These are phyloP conservation scores for Clytia hemisphaerica DNA, from an alignment of 30 jellyfish, hydroid and myxozoan genomes.

Conservation along the genomic window DNA sequence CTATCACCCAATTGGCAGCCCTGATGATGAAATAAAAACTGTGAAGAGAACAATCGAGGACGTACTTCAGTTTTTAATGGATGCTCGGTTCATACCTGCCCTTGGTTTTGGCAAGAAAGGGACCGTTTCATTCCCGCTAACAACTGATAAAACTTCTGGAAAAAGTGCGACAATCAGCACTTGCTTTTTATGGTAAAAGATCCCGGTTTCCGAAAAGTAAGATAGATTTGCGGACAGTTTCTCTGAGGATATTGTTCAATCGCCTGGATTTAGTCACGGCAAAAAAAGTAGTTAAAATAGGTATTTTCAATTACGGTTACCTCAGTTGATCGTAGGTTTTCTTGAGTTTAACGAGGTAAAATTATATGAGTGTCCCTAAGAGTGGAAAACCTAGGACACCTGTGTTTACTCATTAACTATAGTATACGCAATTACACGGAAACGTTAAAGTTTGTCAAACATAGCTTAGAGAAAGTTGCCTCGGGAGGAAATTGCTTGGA, in stretches of 20 bases:
- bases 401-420: no score
- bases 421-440: no score
- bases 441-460: no score
- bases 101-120: background rate
- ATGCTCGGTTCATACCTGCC: slow-evolving; percentile 6
- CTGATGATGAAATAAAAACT: background rate
- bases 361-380: no score
- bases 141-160: slow-evolving; percentile 9
- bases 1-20: background rate
- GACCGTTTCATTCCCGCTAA: background rate
- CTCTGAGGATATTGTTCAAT: background rate
- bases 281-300: no score
- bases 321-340: no score
- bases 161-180: slow-evolving; percentile 21
- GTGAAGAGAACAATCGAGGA: background rate
- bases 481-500: no score
- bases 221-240: background rate
- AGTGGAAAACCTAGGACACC: no score
- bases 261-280: slow-evolving; percentile 31
- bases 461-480: no score
- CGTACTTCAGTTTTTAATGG: slow-evolving; percentile 24
- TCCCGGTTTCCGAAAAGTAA: slow-evolving; percentile 18
- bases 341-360: no score
- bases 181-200: background rate
- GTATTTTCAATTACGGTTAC: no score